Evolutionary conservation across 1,140 invertebrate species (phyloP), one percentile per base, ranked within the genome.

Genomic region (Oscheius sp.): DNA sequence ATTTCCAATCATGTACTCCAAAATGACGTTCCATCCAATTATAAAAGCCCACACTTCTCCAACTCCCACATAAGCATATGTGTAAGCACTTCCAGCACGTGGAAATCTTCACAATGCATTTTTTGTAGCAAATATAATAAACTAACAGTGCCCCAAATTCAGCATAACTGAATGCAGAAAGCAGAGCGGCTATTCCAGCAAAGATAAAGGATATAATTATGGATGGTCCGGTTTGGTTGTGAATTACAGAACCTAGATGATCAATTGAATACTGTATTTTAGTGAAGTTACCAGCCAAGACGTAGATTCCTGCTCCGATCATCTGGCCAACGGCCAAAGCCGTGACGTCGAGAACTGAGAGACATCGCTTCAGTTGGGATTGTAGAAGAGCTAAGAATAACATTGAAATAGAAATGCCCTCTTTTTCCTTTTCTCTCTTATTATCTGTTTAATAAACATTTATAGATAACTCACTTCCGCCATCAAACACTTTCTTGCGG

Each of bases 31-130:
- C 93, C 93, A 95, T n/a, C 93, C 94, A 76, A 95, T 93, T 32
- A 95, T 89, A 80, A 95, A 96, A 0, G 93, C 93, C 90, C 91
- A 93, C 79, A 95, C 91, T 85, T 96, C 94, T 2, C 93, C 93
- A 63, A 95, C 88, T 36, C 91, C 91, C 36, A 93, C 90, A 73
- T 86, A 87, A 23, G 82, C 81, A 75, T 85, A 87, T 1, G 85
- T 78, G 80, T 96, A 97, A 1, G 93, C 92, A 2, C 92, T 93
- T 1, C 93, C 93, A 23, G 93, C 91, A 84, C 92, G 91, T 0
- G 93, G 94, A 62, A 95, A 90, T 58, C 91, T 88, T 0, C 23
- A 76, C 58, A 45, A 23, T 28, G 10, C 29, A 23, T 15, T 59
- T 23, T 10, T 20, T 59, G 10, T 31, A 13, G 20, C 23, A 10